A percentile compares a stretch with the other conserved stretches of the same genome.
Evolutionary conservation across 2,797 vertebrate genomes (phyloP).

Genomic region (Philypnodon macrostomus): DNA sequence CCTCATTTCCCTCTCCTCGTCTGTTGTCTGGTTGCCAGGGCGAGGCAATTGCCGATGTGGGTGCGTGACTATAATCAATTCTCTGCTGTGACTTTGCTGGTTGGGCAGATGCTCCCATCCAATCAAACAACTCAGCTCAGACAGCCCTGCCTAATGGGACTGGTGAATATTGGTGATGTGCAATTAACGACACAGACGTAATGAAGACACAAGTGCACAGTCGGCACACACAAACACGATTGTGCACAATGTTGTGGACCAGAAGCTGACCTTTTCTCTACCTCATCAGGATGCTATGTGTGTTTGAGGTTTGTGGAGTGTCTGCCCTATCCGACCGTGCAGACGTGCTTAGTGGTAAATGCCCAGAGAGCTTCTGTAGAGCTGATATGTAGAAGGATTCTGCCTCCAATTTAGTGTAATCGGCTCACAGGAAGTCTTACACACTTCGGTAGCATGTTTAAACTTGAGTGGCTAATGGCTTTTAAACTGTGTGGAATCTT

Average conservation of each 20-base stretch:
- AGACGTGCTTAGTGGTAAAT: slow-evolving; percentile 29
- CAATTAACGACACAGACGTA: slow-evolving; percentile 48
- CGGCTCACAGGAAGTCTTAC: slow-evolving; percentile 40
- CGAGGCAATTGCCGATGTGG: slow-evolving; percentile 36
- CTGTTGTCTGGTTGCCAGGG: slow-evolving; percentile 68
- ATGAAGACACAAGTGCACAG: slow-evolving; percentile 16
- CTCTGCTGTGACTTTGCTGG: slow-evolving; percentile 28
- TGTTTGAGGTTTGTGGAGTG: slow-evolving; percentile 13
- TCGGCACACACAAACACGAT: slow-evolving; percentile 7
- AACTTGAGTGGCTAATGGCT: no score
- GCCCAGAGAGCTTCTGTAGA: slow-evolving; percentile 35
- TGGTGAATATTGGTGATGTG: slow-evolving; percentile 38
- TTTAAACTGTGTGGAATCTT: no score
- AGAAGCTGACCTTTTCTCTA: slow-evolving; percentile 38
- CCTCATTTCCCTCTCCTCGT: slow-evolving; percentile 39
- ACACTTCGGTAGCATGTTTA: no score
- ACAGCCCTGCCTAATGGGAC: slow-evolving; percentile 37
- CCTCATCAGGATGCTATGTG: slow-evolving; percentile 44
- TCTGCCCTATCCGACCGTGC: slow-evolving; percentile 14
- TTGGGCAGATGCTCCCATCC: slow-evolving; percentile 49
- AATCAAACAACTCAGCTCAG: slow-evolving; percentile 49
- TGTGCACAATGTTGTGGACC: slow-evolving; percentile 12
- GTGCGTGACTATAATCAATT: slow-evolving; percentile 29
- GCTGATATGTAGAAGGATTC: slow-evolving; percentile 45
- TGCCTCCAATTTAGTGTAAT: slow-evolving; percentile 49